Evolutionary conservation across 2,888 invertebrate genomes (phyloP).

Genomic region (Noctua comes): DNA sequence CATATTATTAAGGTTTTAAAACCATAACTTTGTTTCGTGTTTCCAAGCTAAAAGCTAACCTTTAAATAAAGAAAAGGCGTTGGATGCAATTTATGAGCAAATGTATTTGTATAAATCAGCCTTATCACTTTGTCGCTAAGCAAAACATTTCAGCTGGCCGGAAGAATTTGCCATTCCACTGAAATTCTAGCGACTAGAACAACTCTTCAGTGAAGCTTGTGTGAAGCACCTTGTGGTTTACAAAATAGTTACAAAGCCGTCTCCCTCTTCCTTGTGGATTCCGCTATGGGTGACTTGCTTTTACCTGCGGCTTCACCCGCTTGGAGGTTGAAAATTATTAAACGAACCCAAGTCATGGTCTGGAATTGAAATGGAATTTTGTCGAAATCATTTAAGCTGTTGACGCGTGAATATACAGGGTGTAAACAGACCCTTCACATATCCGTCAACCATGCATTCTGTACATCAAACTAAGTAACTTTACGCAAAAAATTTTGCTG

Average conservation of each 20-base stretch:
- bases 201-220: not conserved
- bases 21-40: not conserved
- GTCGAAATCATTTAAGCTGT: not conserved
- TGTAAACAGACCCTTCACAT: not conserved
- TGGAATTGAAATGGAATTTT: not conserved
- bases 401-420: not conserved
- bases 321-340: not conserved
- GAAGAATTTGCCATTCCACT: conserved; percentile 24
- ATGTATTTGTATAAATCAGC: conserved; percentile 50
- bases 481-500: too few relatives aligned
- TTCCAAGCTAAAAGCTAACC: not conserved
- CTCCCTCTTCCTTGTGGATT: not conserved
- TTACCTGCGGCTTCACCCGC: not conserved
- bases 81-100: conserved; percentile 40
- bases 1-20: not conserved
- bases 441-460: too few relatives aligned
- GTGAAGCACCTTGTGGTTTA: conserved; percentile 2
- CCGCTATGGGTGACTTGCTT: not conserved
- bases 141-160: conserved; percentile 37
- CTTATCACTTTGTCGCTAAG: conserved; percentile 32
- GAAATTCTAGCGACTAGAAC: not conserved
- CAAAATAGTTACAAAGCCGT: conserved; percentile 1
- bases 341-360: not conserved
- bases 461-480: too few relatives aligned
- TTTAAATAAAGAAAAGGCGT: conserved; percentile 38